phyloP scores from a whole-genome alignment of 2,888 invertebrate genomes.

The Pristionchus mayeri region DNA sequence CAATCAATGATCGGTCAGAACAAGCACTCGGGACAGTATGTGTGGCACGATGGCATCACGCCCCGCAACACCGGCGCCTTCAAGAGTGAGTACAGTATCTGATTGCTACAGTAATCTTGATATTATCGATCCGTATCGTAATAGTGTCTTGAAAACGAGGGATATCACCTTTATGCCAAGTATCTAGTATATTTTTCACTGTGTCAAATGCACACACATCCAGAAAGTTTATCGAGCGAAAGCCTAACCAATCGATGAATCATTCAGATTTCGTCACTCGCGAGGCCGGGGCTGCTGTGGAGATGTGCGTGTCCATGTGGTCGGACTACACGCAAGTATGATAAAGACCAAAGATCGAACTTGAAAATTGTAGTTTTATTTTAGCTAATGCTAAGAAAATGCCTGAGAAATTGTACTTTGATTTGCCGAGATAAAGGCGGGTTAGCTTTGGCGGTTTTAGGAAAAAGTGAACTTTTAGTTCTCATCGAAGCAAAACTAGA shows the following conservation, averaged over 20 bases:
- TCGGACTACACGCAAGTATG: constrained; percentile 13
- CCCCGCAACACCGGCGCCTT: not conserved
- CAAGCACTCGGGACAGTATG: constrained; percentile 7
- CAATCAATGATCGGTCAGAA: not conserved
- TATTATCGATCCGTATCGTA: not conserved
- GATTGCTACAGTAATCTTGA: not conserved
- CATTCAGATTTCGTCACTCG: not conserved
- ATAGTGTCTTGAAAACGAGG: too few species aligned
- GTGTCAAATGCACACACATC: too few species aligned
- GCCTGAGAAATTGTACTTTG: too few species aligned
- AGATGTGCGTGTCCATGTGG: constrained; percentile 38
- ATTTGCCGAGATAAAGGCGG: too few species aligned
- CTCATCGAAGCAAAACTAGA: too few species aligned
- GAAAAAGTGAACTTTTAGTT: too few species aligned
- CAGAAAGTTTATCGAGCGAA: too few species aligned
- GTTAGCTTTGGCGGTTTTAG: too few species aligned
- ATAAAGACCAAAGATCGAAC: constrained; percentile 4
- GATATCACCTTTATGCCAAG: too few species aligned
- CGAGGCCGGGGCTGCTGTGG: not conserved
- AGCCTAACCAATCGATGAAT: not conserved
- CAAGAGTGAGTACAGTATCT: constrained; percentile 21
- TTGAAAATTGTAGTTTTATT: too few species aligned
- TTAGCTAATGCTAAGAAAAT: too few species aligned
- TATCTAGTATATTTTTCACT: too few species aligned
- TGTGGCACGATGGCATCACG: not conserved